These are phyloP conservation scores for Drosophila affinis DNA, from an alignment of 2,888 invertebrate species.

Conservation along the genomic window DNA sequence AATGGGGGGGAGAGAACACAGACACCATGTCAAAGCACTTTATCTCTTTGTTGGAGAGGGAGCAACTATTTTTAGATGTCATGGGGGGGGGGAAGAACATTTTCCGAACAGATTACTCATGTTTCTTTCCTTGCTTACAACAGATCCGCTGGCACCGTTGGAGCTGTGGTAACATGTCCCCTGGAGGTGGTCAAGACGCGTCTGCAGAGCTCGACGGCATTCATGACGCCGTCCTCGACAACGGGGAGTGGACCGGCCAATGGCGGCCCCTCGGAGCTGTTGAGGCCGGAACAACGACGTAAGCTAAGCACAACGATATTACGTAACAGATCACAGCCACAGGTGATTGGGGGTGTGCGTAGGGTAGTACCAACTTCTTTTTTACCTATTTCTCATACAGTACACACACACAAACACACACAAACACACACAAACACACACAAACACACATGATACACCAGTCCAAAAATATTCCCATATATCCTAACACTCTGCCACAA, in stretches of 20 bases:
- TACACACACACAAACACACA: slow-evolving; percentile 34
- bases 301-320: slow-evolving; percentile 90
- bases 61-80: slow-evolving; percentile 24
- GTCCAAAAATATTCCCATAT: slow-evolving; percentile 6
- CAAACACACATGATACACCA: slow-evolving; percentile 25
- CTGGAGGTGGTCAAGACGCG: slow-evolving; percentile 99
- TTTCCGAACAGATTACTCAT: slow-evolving; percentile 12
- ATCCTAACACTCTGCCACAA: slow-evolving; percentile 1
- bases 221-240: slow-evolving; percentile 83
- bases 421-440: slow-evolving; percentile 15
- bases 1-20: background rate
- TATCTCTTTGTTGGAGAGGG: slow-evolving; percentile 3
- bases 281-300: slow-evolving; percentile 87
- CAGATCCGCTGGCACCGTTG: slow-evolving; percentile 98
- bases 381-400: slow-evolving; percentile 49
- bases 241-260: slow-evolving; percentile 75
- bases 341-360: slow-evolving; percentile 84
- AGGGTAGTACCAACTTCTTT: slow-evolving; percentile 83
- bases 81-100: slow-evolving; percentile 3
- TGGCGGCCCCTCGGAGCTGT: slow-evolving; percentile 84
- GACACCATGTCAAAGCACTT: slow-evolving; percentile 16
- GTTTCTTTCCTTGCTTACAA: slow-evolving; percentile 62
- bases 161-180: slow-evolving; percentile 98
- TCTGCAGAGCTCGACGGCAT: slow-evolving; percentile 94
- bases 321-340: slow-evolving; percentile 89